Conservation (phyloP, 2,797 vertebrate genomes). For the Pristis pectinata region DNA sequence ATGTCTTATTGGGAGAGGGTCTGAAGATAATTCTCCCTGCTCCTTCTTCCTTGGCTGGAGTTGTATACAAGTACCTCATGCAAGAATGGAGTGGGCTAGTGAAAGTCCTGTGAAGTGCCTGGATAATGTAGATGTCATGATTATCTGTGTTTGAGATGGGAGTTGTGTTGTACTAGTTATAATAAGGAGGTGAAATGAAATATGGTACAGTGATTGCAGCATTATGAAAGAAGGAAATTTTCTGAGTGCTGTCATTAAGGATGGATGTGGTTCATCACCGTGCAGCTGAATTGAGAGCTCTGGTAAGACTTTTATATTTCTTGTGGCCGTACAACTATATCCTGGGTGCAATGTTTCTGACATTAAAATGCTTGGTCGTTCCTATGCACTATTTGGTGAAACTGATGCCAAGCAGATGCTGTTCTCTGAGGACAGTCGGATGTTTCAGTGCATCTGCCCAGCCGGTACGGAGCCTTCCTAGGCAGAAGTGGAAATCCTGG, state of each 20-base stretch:
- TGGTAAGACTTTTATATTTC: not conserved
- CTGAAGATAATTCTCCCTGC: not conserved
- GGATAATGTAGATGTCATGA: not conserved
- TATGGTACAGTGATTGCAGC: too few relatives aligned
- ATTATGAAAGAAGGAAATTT: not conserved
- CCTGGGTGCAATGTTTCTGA: not conserved
- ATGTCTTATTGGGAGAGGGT: not conserved
- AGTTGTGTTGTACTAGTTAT: too few relatives aligned
- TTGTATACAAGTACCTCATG: not conserved
- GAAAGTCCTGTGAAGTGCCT: not conserved
- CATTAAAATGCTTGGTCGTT: not conserved
- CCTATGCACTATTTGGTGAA: not conserved
- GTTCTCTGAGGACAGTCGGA: too few relatives aligned
- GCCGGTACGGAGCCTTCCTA: not conserved
- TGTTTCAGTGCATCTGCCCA: too few relatives aligned
- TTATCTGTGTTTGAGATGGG: not conserved
- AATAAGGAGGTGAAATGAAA: too few relatives aligned
- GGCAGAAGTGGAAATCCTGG: too few relatives aligned
- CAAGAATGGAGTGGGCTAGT: not conserved
- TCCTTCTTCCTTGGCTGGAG: not conserved
- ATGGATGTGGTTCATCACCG: not conserved
- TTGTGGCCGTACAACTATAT: not conserved
- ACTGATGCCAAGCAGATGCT: not conserved
- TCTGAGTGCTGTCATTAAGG: not conserved
- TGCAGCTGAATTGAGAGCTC: not conserved